Conservation (phyloP, 2,888 invertebrate genomes). For the Caenorhabditis drosophilae region DNA sequence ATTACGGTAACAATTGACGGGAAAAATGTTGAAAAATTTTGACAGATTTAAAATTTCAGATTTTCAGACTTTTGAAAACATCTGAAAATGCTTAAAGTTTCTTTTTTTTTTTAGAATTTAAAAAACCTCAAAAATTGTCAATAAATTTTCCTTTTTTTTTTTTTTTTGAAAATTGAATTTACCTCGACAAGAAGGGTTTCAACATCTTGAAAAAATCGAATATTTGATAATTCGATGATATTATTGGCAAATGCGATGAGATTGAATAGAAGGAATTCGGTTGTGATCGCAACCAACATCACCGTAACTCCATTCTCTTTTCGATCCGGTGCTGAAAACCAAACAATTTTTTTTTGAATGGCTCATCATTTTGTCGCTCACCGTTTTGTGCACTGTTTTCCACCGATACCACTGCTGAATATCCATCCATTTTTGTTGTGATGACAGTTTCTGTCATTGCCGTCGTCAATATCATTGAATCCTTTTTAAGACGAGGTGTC, state of each 20-base stretch:
- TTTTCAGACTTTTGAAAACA: too few species aligned
- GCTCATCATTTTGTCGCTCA: too few species aligned
- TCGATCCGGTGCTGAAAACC: conserved; percentile 11
- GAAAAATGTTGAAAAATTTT: too few species aligned
- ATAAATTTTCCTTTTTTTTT: too few species aligned
- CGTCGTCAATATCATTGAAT: conserved; percentile 15
- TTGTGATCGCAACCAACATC: conserved; percentile 64
- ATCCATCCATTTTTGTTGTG: conserved; percentile 30
- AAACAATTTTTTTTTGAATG: background rate
- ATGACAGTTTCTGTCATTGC: conserved; percentile 28
- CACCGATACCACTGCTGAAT: conserved; percentile 20
- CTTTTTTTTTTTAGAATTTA: too few species aligned
- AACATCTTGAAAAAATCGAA: conserved; percentile 33
- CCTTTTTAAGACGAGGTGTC: conserved; percentile 15
- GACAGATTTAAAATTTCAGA: too few species aligned
- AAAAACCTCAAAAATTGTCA: too few species aligned
- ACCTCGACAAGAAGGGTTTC: conserved; percentile 57
- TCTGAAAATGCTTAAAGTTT: too few species aligned
- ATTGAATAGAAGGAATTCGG: conserved; percentile 63
- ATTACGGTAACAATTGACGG: too few species aligned
- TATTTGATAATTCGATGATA: conserved; percentile 54
- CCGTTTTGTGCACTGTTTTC: conserved; percentile 13
- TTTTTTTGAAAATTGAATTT: too few species aligned
- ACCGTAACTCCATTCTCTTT: conserved; percentile 61
- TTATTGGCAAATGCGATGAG: conserved; percentile 63